Percentiles rank a stretch among this genome's conserved stretches.
phyloP scores from a whole-genome alignment of 1,140 invertebrate species.

The Mizuhopecten yessoensis region DNA sequence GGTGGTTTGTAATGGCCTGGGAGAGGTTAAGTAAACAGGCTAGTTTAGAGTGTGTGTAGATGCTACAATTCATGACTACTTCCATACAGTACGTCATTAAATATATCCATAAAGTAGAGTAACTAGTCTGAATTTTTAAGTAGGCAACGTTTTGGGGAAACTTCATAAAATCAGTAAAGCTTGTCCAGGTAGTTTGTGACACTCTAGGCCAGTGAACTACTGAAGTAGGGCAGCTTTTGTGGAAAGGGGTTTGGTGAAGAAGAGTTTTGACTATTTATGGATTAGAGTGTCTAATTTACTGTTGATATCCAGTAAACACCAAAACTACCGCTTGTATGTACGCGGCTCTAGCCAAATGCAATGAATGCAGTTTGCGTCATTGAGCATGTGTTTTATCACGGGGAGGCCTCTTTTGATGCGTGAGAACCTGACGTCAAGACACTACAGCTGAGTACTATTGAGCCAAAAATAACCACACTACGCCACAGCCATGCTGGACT shows the following conservation, averaged over 20 bases:
- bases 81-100: not conserved
- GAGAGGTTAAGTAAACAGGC: constrained; percentile 6
- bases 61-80: not conserved
- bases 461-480: not conserved
- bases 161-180: not conserved
- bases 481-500: not conserved
- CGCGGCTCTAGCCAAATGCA: not conserved
- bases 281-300: not conserved
- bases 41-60: not conserved
- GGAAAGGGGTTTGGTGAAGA: not conserved
- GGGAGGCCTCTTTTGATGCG: constrained; percentile 36
- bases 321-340: constrained; percentile 22
- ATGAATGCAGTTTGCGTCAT: constrained; percentile 38
- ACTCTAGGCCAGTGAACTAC: not conserved
- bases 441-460: constrained; percentile 26
- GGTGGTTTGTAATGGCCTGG: not conserved
- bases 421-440: constrained; percentile 19
- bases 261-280: not conserved
- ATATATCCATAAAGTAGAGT: not conserved
- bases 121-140: not conserved
- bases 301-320: constrained; percentile 14
- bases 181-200: not conserved
- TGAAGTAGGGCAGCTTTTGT: no score
- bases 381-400: constrained; percentile 38
- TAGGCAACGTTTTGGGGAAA: not conserved